Evolutionary conservation across 2,113 vertebrate genomes (phyloP), one percentile per base, ranked within the genome.

Genomic region (Mohoua ochrocephala): DNA sequence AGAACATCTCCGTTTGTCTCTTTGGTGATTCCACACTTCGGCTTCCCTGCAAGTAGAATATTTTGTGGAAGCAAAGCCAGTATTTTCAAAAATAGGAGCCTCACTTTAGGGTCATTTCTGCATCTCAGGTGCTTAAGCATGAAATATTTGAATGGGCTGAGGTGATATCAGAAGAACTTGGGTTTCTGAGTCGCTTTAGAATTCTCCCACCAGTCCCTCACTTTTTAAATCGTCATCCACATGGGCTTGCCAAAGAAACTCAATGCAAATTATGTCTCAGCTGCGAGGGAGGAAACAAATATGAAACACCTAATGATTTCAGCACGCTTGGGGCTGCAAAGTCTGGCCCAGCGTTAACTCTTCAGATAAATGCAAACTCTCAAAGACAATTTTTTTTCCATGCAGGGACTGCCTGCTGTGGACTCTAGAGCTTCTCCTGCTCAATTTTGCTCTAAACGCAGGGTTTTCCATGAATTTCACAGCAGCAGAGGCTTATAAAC

Each of bases 281-380:
- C 89, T 89, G 89, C 13, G 6, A 84, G 87, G 91, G 87, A 91
- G 91, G 87, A 89, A 94, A 61, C 57, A 81, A 96, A 87, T 85
- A 60, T 70, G 81, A 84, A 96, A 87, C 95, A 89, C 77, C 69
- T 95, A 68, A 93, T 84, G 95, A 71, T 84, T 89, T 53, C 74
- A 71, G 89, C 77, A 81, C 69, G 1, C 91, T 50, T n/a, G 89
- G 89, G 89, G 77, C 87, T 92, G 86, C 18, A 2, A 13, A 39
- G 84, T 33, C 91, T 68, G 80, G 84, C 60, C 49, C 31, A 2
- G 44, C 28, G n/a, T 78, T 91, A 78, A 81, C 76, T 87, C 73
- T 54, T 53, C 53, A 45, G 42, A 80, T 91, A 87, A 91, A 94
- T 39, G 35, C 75, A 61, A 52, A 45, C 50, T 42, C 64, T 75